phyloP scores from a whole-genome alignment of 2,113 vertebrate species.

The Suricata suricatta region DNA sequence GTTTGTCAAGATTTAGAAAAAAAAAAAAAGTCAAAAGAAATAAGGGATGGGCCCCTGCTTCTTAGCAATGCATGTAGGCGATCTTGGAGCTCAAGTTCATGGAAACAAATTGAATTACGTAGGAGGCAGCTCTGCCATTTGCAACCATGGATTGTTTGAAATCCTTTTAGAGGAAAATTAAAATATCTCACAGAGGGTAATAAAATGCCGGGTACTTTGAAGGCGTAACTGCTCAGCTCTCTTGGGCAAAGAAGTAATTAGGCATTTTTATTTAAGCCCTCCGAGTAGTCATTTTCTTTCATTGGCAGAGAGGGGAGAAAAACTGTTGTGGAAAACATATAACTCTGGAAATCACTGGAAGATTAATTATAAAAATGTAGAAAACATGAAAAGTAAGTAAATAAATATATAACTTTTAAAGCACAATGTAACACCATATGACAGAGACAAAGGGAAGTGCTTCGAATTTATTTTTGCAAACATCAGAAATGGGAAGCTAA shows the following conservation, averaged over 20 bases:
- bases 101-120: constrained; percentile 66
- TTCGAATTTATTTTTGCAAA: constrained; percentile 35
- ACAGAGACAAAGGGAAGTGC: neutral
- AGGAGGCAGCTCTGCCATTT: constrained; percentile 68
- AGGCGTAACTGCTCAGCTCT: constrained; percentile 32
- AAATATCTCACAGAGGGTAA: constrained; percentile 64
- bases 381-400: neutral
- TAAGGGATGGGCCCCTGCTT: neutral
- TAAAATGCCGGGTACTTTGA: constrained; percentile 44
- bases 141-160: constrained; percentile 59
- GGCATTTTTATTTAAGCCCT: constrained; percentile 69
- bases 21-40: neutral
- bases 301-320: neutral
- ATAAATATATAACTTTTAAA: neutral
- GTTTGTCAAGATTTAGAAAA: constrained; percentile 31
- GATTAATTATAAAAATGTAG: constrained; percentile 45
- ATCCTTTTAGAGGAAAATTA: constrained; percentile 74
- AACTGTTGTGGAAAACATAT: constrained; percentile 24
- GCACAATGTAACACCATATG: neutral
- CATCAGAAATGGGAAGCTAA: neutral
- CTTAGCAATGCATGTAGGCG: constrained; percentile 38
- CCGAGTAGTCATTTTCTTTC: constrained; percentile 34
- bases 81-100: constrained; percentile 60
- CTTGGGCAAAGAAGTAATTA: constrained; percentile 62
- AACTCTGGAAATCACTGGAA: constrained; percentile 57